Conservation (phyloP, 2,113 vertebrate genomes). For the Laticauda laticaudata region DNA sequence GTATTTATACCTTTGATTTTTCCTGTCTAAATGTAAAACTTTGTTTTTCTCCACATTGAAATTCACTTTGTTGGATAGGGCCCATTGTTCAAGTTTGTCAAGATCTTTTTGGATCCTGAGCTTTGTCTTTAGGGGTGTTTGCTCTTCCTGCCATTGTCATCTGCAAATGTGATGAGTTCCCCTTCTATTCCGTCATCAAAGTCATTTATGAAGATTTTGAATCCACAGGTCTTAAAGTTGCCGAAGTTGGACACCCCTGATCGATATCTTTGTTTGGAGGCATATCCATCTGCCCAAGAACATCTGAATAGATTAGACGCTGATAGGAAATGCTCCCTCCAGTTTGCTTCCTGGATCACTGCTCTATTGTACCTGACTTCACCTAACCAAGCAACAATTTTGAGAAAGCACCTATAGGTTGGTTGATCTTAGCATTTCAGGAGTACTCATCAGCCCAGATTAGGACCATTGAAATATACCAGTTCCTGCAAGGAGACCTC, state of each 20-base stretch:
- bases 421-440: neutral
- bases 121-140: too few relatives aligned
- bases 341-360: neutral
- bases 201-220: too few relatives aligned
- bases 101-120: too few relatives aligned
- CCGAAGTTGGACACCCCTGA: neutral
- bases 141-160: too few relatives aligned
- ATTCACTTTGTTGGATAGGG: too few relatives aligned
- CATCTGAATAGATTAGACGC: neutral
- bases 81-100: too few relatives aligned
- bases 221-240: too few relatives aligned
- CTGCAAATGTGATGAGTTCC: too few relatives aligned
- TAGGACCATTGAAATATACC: neutral
- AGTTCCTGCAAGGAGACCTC: neutral
- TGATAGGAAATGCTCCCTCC: neutral
- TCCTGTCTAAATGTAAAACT: too few relatives aligned
- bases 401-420: neutral
- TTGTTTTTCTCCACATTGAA: too few relatives aligned
- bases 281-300: neutral
- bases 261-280: neutral
- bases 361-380: neutral
- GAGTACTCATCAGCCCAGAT: neutral
- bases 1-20: too few relatives aligned
- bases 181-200: too few relatives aligned
- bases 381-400: neutral